Conservation (phyloP, 2,113 vertebrate genomes). For the Lucifuga dentata region DNA sequence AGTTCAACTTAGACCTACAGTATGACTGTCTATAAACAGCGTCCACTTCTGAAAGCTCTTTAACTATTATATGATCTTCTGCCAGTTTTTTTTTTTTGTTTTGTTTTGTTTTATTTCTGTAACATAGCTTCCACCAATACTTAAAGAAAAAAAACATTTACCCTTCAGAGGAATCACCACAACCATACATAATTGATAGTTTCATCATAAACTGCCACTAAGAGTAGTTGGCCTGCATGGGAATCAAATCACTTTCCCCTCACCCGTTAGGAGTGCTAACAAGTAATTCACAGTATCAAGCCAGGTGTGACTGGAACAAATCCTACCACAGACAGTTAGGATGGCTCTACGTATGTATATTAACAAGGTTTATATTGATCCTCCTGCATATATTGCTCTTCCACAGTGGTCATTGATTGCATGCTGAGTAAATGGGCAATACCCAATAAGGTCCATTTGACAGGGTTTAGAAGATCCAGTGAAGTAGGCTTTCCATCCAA, state of each 20-base stretch:
- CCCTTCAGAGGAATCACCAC: background rate
- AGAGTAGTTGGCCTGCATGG: background rate
- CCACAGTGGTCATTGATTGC: slow-evolving; percentile 31
- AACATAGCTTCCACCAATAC: background rate
- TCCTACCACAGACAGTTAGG: slow-evolving; percentile 42
- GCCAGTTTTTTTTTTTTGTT: slow-evolving; percentile 1
- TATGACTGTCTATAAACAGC: slow-evolving; percentile 36
- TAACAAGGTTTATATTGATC: slow-evolving; percentile 68
- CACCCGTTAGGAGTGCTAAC: background rate
- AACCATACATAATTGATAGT: background rate
- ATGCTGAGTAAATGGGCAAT: slow-evolving; percentile 37
- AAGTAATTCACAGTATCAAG: slow-evolving; percentile 21
- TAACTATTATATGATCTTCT: background rate
- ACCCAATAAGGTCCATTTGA: slow-evolving; percentile 28
- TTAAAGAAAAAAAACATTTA: background rate
- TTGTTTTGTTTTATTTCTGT: too few species aligned
- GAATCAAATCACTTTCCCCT: slow-evolving; percentile 37
- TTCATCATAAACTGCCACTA: background rate
- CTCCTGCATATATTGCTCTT: slow-evolving; percentile 34
- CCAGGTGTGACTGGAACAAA: slow-evolving; percentile 53
- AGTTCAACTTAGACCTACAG: slow-evolving; percentile 36
- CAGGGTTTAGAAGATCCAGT: slow-evolving; percentile 10
- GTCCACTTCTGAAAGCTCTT: slow-evolving; percentile 24
- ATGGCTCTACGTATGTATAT: slow-evolving; percentile 37
- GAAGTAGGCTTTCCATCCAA: slow-evolving; percentile 8